Conservation (phyloP, 2,888 invertebrate species). For the Cephus pygmeus region DNA sequence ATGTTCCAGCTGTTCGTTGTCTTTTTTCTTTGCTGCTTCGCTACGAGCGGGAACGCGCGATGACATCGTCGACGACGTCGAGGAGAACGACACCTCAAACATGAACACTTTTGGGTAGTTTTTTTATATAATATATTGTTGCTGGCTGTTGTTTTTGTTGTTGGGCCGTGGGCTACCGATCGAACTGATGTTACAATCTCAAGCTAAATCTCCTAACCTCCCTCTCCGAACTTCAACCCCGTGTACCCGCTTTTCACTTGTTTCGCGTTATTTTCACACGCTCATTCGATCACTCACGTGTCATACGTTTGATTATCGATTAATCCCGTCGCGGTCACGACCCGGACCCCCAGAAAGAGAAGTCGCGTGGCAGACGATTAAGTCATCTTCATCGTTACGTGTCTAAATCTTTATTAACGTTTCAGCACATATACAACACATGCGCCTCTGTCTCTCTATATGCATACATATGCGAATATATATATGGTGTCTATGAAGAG, state of each 20-base stretch:
- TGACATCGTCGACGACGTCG: constrained; percentile 30
- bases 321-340: background rate
- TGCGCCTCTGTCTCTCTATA: background rate
- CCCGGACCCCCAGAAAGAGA: constrained; percentile 6
- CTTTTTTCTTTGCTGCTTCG: background rate
- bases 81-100: constrained; percentile 48
- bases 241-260: background rate
- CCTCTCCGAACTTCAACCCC: too few species aligned
- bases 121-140: constrained; percentile 23
- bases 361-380: constrained; percentile 47
- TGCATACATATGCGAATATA: background rate
- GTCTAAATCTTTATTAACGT: constrained; percentile 1
- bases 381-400: constrained; percentile 37
- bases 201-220: background rate
- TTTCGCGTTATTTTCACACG: background rate
- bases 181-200: background rate
- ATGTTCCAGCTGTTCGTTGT: background rate
- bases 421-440: background rate
- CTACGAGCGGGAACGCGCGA: constrained; percentile 6
- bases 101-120: constrained; percentile 63
- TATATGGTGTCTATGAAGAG: background rate
- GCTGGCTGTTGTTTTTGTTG: background rate
- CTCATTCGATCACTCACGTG: background rate
- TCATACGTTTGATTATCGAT: background rate
- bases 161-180: background rate